Percentiles rank a stretch among this genome's conserved stretches.
Conservation (phyloP, 2,888 invertebrate genomes). For the Lithodes maja region DNA sequence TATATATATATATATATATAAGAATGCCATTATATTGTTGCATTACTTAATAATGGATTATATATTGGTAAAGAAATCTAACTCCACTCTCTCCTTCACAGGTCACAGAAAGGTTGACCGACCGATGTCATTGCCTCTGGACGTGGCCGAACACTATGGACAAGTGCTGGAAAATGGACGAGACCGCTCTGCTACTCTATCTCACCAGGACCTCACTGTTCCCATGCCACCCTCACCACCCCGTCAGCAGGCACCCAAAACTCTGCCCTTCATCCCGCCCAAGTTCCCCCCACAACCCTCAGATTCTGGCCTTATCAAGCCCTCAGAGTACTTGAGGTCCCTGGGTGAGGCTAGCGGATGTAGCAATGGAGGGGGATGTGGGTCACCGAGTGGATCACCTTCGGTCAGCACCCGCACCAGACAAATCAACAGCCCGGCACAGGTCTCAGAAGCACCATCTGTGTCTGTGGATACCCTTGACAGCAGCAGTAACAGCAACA, state of each 20-base stretch:
- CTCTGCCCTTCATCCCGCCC: constrained; percentile 92
- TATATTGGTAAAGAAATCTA: background rate
- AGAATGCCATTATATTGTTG: too few species aligned
- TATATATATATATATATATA: too few species aligned
- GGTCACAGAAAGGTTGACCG: constrained; percentile 48
- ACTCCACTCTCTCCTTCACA: background rate
- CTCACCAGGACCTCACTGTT: constrained; percentile 27
- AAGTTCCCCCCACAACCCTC: constrained; percentile 82
- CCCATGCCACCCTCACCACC: constrained; percentile 31
- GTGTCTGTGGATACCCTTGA: background rate
- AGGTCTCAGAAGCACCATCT: background rate
- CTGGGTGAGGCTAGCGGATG: constrained; percentile 78
- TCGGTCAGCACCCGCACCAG: background rate
- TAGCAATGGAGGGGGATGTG: background rate
- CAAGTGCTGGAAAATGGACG: constrained; percentile 20
- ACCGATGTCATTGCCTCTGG: constrained; percentile 56
- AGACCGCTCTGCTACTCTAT: background rate
- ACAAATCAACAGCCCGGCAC: constrained; percentile 46
- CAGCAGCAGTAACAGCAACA: background rate
- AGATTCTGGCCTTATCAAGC: constrained; percentile 90
- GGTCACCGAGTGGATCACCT: constrained; percentile 41
- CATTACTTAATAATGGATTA: too few species aligned
- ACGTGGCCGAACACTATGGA: constrained; percentile 56
- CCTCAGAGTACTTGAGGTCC: constrained; percentile 92
- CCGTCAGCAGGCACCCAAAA: constrained; percentile 81